phyloP scores from a whole-genome alignment of 1,140 invertebrate genomes.

The Galendromus occidentalis region DNA sequence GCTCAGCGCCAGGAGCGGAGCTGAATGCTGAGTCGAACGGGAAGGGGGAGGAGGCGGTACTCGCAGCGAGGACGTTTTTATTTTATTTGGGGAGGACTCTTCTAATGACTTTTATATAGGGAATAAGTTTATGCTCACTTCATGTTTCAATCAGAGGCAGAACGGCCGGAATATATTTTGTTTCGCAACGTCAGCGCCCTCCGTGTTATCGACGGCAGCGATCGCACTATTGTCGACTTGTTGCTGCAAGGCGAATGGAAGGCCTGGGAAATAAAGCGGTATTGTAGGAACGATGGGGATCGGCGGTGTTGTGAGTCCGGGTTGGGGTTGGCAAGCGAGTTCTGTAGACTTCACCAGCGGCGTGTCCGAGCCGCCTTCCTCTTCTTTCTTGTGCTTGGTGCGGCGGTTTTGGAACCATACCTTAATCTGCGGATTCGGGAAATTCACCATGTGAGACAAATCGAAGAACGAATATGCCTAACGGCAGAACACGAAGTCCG shows the following conservation, averaged over 20 bases:
- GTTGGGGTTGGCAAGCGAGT: neutral
- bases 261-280: neutral
- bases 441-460: too few species aligned
- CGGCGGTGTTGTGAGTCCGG: neutral
- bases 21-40: too few species aligned
- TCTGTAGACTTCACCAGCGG: neutral
- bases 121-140: too few species aligned
- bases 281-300: neutral
- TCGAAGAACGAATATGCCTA: too few species aligned
- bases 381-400: conserved; percentile 94
- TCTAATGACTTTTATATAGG: too few species aligned
- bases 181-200: neutral
- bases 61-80: too few species aligned
- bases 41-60: too few species aligned
- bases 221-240: neutral
- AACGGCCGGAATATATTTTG: neutral
- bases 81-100: too few species aligned
- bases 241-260: neutral
- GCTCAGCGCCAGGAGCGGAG: too few species aligned
- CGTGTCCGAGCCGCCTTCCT: conserved; percentile 28
- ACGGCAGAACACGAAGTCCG: neutral
- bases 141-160: neutral
- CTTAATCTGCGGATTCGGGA: conserved; percentile 72
- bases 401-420: conserved; percentile 96
- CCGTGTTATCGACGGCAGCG: neutral